Base-by-base conservation (phyloP, 2,888 invertebrate species). In the Limenitis camilla region DNA sequence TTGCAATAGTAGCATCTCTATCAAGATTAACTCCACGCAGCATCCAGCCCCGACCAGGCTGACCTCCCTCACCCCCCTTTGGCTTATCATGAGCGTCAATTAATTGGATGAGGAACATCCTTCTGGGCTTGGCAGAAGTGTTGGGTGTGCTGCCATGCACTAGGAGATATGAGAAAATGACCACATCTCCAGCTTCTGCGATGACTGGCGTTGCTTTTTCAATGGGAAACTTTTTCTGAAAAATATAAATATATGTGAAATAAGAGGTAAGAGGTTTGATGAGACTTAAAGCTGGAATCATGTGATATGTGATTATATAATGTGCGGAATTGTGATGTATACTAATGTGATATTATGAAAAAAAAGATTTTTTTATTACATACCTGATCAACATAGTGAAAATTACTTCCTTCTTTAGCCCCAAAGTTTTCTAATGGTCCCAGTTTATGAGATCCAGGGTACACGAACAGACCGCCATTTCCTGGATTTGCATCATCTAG, bases 91-190 rank as follows among this genome's bases (percentile, higher is more conserved):
- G 88, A 0, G 89, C 90, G 0, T 87, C 78, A 55, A 85, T 82
- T 29, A 89, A 62, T 74, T 90, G 88, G 1, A 86, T 69, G 4
- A 90, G 77, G 55, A 90, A 79, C 90, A 90, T 90, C 6, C 90
- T 74, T 1, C 90, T 76, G 0, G 81, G 69, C 10, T 78, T 66
- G 1, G 61, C 59, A 0, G 89, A 89, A 5, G 66, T 58, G 68
- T 91, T 91, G 11, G 83, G 63, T 6, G 89, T 87, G 42, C 90
- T 90, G 39, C 90, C 91, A 61, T 91, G 90, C 29, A 90, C 70
- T 35, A 90, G 72, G 6, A 91, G 74, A 63, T 90, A 90, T 0
- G 90, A 90, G 68, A 90, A 91, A 19, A 90, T 72, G 1, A 90
- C 77, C n/a, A 90, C 71, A 52, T 90, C 89, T 0, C 90, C 90